Evolutionary conservation across 2,113 vertebrate species (phyloP).

Genomic region (Oryctolagus cuniculus): DNA sequence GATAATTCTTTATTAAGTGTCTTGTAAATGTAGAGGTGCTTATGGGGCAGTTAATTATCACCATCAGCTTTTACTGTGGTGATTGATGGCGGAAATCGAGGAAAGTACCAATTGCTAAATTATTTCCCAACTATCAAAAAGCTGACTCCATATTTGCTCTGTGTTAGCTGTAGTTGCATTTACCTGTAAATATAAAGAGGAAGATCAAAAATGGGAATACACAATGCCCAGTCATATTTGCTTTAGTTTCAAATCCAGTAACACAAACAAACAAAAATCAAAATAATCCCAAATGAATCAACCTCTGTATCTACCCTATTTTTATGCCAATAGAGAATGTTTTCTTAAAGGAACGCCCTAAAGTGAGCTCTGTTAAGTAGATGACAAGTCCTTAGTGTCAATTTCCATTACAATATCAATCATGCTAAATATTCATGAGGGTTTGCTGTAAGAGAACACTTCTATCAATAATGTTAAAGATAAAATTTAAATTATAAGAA

Average conservation of each 20-base stretch:
- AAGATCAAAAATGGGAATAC: neutral
- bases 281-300: too few relatives aligned
- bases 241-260: neutral
- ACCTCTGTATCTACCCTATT: neutral
- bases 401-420: neutral
- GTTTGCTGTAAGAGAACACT: neutral
- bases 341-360: constrained; percentile 35
- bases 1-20: neutral
- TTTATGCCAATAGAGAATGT: constrained; percentile 28
- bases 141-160: neutral
- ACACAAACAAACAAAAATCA: neutral
- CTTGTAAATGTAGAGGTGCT: neutral
- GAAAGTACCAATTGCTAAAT: neutral
- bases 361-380: neutral
- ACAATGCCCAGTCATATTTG: neutral
- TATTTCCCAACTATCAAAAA: neutral
- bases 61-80: neutral
- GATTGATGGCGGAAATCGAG: neutral
- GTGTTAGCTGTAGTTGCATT: neutral
- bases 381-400: neutral
- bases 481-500: neutral
- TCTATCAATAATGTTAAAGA: constrained; percentile 30
- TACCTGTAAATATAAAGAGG: neutral
- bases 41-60: neutral
- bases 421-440: constrained; percentile 15